Base-by-base conservation (phyloP, 2,888 invertebrate genomes). In the Unio delphinus region DNA sequence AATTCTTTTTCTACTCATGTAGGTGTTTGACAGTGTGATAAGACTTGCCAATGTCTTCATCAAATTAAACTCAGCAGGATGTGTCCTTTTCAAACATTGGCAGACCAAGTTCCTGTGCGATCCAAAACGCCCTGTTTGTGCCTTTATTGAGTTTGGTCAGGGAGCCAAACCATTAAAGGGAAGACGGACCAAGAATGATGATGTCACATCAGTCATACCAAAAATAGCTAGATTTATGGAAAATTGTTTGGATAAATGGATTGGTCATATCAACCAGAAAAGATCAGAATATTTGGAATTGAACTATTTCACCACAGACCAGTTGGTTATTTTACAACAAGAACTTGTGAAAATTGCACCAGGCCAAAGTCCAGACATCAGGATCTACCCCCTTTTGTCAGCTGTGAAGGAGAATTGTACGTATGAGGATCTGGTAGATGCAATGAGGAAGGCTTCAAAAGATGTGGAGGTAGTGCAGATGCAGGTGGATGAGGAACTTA, bases 251-350 rank as follows among this genome's bases (percentile, higher is more conserved):
- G 68, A 71, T 5, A 78, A 80, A 54, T 86, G 86, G 86, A 64
- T 79, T 20, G 26, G 77, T 4, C 79, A 83, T 69, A 79, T 86
- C 17, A 78, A 69, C 7, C 56, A 75, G 2, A 78, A 82, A 58
- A 68, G 86, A 26, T 62, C 65, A 15, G 61, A 77, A 20, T 83
- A 76, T 62, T 68, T 72, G 11, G 75, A 78, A 20, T 77, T 87
- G 64, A 87, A 87, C 68, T 78, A 78, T 71, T 87, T 77, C 75
- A 85, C 85, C 11, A 83, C 84, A 8, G 82, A 83, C 60, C 87
- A 87, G 73, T 72, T 87, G n/a, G 84, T 87, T 7, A 80, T 85
- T 30, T 79, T 87, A 18, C 81, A 86, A 61, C 69, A 73, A 64
- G 80, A 86, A 62, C 63, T 87, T 30, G 78, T 83, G 23, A 79